phyloP scores from a whole-genome alignment of 2,113 vertebrate species.

The Pseudonaja textilis region DNA sequence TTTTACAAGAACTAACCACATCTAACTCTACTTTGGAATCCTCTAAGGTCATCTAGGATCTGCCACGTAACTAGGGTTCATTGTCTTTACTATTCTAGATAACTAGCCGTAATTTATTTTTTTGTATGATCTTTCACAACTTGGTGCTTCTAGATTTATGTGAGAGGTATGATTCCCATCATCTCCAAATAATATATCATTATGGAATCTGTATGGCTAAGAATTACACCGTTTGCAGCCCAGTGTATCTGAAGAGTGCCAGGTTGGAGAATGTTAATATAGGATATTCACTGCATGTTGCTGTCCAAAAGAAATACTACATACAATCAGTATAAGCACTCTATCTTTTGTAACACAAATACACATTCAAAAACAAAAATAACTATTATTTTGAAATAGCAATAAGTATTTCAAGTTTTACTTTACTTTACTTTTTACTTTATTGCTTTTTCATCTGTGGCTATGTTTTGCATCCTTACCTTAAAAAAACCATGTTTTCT shows the following conservation, averaged over 20 bases:
- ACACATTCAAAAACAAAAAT: neutral
- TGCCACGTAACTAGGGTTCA: neutral
- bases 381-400: neutral
- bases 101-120: neutral
- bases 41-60: neutral
- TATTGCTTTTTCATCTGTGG: accelerated
- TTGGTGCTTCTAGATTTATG: neutral
- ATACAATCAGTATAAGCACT: neutral
- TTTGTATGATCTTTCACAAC: neutral
- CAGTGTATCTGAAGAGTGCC: neutral
- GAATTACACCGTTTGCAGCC: neutral
- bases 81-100: neutral
- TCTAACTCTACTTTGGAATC: neutral
- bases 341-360: neutral
- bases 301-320: neutral
- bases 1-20: neutral
- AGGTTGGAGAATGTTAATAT: neutral
- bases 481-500: constrained; percentile 93
- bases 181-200: neutral
- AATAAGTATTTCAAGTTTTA: neutral
- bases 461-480: constrained; percentile 72
- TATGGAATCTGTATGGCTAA: neutral
- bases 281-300: neutral
- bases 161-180: neutral
- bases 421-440: neutral